A percentile compares a stretch with the other conserved stretches of the same genome.
Evolutionary conservation across 2,797 vertebrate genomes (phyloP).

Genomic region (Crotalus adamanteus): DNA sequence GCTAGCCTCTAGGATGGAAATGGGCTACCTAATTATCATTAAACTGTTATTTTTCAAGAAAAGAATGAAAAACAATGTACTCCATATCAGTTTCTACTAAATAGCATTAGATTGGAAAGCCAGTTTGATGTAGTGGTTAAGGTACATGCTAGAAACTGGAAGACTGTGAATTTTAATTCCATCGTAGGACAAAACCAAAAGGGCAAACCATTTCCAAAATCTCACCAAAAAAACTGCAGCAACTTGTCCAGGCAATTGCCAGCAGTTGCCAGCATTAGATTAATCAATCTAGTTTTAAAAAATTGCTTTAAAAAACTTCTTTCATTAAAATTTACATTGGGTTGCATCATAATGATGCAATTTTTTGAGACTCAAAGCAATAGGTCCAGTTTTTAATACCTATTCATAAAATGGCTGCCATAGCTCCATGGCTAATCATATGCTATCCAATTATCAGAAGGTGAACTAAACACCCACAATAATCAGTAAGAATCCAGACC

Average conservation of each 20-base stretch:
- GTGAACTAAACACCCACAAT: background rate
- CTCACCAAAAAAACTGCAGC: background rate
- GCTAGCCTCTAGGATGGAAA: background rate
- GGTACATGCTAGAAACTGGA: background rate
- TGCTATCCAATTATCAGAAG: background rate
- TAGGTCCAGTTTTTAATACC: background rate
- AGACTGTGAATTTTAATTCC: background rate
- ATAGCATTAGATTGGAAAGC: background rate
- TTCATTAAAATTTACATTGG: background rate
- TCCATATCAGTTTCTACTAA: background rate
- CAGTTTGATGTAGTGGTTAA: background rate
- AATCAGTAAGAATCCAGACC: background rate
- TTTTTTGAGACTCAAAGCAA: background rate
- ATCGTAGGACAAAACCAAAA: background rate
- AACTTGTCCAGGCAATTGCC: background rate
- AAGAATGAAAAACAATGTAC: background rate
- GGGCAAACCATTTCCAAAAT: background rate
- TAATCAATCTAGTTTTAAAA: background rate
- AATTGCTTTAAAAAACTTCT: background rate
- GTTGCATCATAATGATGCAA: background rate
- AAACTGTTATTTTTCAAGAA: background rate
- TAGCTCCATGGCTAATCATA: background rate
- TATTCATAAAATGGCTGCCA: background rate
- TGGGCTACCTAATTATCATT: background rate
- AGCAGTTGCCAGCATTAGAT: background rate